These are phyloP conservation scores for Ceuthmochares aereus DNA, from an alignment of 2,113 vertebrate species.

Conservation along the genomic window DNA sequence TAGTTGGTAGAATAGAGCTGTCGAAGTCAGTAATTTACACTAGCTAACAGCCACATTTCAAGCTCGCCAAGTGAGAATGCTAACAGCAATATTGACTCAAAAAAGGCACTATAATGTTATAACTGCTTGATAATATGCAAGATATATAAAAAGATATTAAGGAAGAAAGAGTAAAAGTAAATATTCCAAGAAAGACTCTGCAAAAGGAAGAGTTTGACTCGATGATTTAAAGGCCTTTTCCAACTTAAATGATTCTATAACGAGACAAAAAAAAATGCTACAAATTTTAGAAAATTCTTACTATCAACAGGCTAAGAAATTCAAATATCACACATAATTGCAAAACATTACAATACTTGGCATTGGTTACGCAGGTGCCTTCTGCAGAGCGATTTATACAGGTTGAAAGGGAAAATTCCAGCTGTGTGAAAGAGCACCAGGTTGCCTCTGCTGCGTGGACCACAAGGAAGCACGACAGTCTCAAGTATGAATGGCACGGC, in stretches of 20 bases:
- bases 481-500: accelerated
- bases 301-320: not conserved
- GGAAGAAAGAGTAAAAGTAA: not conserved
- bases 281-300: not conserved
- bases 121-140: not conserved
- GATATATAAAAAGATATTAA: not conserved
- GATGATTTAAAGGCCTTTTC: too few relatives aligned
- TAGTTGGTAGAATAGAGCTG: not conserved
- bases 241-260: not conserved
- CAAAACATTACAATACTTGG: not conserved
- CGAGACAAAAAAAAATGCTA: not conserved
- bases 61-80: not conserved
- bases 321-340: not conserved
- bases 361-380: too few relatives aligned
- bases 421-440: not conserved
- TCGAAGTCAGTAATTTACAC: not conserved
- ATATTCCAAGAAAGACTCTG: not conserved
- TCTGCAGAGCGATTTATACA: not conserved
- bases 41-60: not conserved
- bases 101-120: not conserved
- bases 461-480: not conserved
- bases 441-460: accelerated
- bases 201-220: not conserved
- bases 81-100: not conserved
- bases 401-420: not conserved